A percentile compares a stretch with the other conserved stretches of the same genome.
Evolutionary conservation across 2,113 vertebrate species (phyloP).

Genomic region (Canis aureus): DNA sequence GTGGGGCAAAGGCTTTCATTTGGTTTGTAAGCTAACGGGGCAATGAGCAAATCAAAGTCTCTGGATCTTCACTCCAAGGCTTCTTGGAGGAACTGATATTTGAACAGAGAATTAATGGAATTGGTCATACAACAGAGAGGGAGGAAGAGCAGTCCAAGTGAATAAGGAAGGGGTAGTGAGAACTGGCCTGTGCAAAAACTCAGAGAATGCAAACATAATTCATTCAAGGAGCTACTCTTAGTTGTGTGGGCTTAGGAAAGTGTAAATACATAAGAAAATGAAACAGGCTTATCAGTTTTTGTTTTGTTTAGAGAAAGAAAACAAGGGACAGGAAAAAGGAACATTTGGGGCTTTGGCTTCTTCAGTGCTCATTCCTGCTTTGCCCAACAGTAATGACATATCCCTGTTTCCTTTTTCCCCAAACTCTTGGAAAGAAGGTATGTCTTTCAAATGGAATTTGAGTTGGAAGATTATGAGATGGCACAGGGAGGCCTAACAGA

Average conservation of each 20-base stretch:
- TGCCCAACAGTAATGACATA: too few species aligned
- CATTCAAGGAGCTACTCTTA: background rate
- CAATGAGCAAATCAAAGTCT: background rate
- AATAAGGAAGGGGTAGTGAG: background rate
- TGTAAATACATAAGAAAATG: background rate
- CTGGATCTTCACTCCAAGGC: background rate
- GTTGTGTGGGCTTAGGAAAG: background rate
- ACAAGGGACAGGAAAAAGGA: background rate
- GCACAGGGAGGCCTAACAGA: background rate
- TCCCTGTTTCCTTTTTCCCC: background rate
- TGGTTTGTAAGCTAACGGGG: background rate
- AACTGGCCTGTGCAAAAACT: background rate
- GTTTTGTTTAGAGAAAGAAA: slow-evolving; percentile 11
- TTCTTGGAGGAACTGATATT: slow-evolving; percentile 30
- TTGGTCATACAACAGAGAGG: background rate
- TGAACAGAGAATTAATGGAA: background rate
- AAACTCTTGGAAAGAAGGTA: background rate
- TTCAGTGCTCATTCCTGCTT: background rate
- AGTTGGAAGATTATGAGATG: background rate
- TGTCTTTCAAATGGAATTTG: background rate
- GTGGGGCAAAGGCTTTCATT: background rate
- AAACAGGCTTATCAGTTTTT: background rate
- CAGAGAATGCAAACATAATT: background rate
- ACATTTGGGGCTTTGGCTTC: background rate
- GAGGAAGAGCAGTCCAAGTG: background rate